Evolutionary conservation across 2,888 invertebrate species (phyloP), one percentile per base, ranked within the genome.

Genomic region (Argyresthia goedartella): DNA sequence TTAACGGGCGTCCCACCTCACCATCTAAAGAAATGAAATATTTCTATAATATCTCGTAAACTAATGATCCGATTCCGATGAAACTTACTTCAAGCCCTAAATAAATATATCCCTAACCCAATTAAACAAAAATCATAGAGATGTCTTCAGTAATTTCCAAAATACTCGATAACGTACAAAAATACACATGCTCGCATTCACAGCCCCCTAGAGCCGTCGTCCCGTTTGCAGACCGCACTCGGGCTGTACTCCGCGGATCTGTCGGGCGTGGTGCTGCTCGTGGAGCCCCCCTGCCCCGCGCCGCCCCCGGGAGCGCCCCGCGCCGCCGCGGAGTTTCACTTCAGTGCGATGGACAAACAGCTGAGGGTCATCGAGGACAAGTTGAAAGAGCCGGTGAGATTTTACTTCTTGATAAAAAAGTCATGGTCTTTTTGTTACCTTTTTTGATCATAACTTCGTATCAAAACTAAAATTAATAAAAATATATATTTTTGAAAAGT

Each of bases 171-270:
- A 36, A 8, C 10, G 11, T 42, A 42, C n/a, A 11, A 42, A 42
- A 42, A 6, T n/a, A n/a, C n/a, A 42, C 42, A 42, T n/a, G n/a
- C n/a, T n/a, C n/a, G n/a, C n/a, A n/a, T n/a, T n/a, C 13, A 4
- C 48, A 35, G 36, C 15, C 9, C 41, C 1, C 10, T 79, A 71
- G 85, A 86, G 41, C 89, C 91, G 54, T 94, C 95, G 4, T 94
- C 94, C 61, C 89, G 95, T 50, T 88, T 98, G 36, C 97, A 98
- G 86, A 97, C 97, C 60, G 94, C 98, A 43, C 91, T 99, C 71
- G 94, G 94, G 25, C 88, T 99, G 25, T 99, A 99, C 86, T 96
- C 98, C 1, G 91, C 93, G 69, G 96, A 96, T 69, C 88, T 99
- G 55, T 92, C 93, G 67, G 99, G 94, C 10, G 87, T 94, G 50